Percentiles rank a stretch among this genome's conserved stretches.
Conservation (phyloP, 2,113 vertebrate species). For the Odontesthes bonariensis region DNA sequence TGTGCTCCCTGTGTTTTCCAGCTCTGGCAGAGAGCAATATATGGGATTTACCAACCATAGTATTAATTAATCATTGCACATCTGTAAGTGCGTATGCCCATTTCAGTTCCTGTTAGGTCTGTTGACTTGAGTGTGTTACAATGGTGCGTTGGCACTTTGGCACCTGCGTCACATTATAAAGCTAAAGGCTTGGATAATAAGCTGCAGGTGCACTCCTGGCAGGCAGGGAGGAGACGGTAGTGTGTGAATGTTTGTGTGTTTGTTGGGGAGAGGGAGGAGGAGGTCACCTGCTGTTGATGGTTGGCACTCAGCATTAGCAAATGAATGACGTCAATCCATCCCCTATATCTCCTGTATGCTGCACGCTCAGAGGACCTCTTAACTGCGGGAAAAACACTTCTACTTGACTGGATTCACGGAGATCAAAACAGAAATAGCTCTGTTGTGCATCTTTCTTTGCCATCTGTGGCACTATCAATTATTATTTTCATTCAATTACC, state of each 20-base stretch:
- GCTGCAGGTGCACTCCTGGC: conserved; percentile 87
- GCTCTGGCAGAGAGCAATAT: conserved; percentile 51
- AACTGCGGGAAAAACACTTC: conserved; percentile 12
- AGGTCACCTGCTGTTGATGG: conserved; percentile 74
- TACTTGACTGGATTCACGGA: conserved; percentile 37
- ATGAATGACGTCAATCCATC: conserved; percentile 58
- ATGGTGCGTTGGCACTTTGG: conserved; percentile 76
- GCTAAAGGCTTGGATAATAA: conserved; percentile 85
- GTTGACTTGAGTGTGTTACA: conserved; percentile 60
- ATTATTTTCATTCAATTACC: conserved; percentile 76
- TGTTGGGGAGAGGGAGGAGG: conserved; percentile 21
- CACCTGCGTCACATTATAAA: conserved; percentile 90
- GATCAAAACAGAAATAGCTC: conserved; percentile 9
- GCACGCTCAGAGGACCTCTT: conserved; percentile 10
- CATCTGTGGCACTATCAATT: conserved; percentile 58
- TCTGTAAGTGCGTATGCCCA: conserved; percentile 71
- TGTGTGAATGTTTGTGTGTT: conserved; percentile 43
- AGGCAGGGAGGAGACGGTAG: conserved; percentile 67
- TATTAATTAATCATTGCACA: conserved; percentile 75
- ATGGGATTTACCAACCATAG: conserved; percentile 45
- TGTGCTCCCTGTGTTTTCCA: conserved; percentile 53
- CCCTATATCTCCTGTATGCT: conserved; percentile 23
- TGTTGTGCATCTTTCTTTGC: conserved; percentile 25
- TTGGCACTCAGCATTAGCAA: conserved; percentile 66
- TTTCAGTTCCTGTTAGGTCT: conserved; percentile 59